These are phyloP conservation scores for Apamea monoglypha DNA, from an alignment of 2,888 invertebrate genomes.

Conservation along the genomic window DNA sequence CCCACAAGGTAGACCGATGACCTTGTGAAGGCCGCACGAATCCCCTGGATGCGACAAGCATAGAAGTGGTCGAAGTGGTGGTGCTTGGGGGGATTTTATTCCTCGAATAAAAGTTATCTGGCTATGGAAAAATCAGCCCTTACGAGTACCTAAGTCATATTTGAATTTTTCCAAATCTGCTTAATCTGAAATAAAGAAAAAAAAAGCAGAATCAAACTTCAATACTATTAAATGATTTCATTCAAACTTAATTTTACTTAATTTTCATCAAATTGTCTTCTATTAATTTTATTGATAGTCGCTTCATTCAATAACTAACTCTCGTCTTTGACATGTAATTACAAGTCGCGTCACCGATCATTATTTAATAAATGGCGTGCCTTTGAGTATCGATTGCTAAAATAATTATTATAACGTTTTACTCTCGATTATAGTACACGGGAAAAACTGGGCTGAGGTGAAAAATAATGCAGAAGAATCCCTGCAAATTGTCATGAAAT, in stretches of 20 bases:
- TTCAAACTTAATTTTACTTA: not conserved
- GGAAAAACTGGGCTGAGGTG: no score
- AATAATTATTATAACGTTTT: not conserved
- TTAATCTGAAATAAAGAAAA: not conserved
- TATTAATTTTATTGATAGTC: constrained; percentile 3
- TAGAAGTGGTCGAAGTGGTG: no score
- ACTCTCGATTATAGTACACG: no score
- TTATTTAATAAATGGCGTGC: constrained; percentile 4
- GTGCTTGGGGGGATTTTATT: no score
- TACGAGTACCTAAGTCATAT: no score
- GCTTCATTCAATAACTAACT: constrained; percentile 9
- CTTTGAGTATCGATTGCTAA: not conserved
- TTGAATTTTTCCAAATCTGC: not conserved
- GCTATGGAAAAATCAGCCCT: no score
- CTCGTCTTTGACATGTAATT: constrained; percentile 44
- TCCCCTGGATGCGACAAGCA: no score
- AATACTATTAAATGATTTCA: not conserved
- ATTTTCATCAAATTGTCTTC: constrained; percentile 13
- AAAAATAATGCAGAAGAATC: no score
- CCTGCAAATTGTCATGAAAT: no score
- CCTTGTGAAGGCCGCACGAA: no score
- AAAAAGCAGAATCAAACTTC: not conserved
- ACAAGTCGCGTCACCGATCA: constrained; percentile 9
- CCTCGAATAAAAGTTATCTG: no score
- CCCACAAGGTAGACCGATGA: no score